Base-by-base conservation (phyloP, 2,888 invertebrate genomes). In the Melieria crassipennis region DNA sequence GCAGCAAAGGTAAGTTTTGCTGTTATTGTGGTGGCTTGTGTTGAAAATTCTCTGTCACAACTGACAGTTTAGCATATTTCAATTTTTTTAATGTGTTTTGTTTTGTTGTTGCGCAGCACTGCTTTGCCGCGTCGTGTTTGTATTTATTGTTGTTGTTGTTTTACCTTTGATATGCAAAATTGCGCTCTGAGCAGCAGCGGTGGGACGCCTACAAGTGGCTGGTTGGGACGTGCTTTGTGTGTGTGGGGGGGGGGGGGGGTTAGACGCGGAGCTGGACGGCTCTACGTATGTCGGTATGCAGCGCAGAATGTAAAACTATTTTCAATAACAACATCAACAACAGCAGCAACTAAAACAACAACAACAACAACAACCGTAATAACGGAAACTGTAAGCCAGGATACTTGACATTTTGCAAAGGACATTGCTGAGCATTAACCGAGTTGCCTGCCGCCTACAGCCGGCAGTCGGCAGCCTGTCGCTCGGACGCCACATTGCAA, bases 391-490 rank as follows among this genome's bases (percentile, higher is more conserved):
- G 64, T 55, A 69, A 69, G 52, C 42, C 63, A 52, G 73, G 63
- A 74, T 71, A 69, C 73, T 71, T 71, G 71, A 74, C 71, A 71
- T 71, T 74, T 69, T 69, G 42, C 69, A 69, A 71, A 74, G 69
- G 71, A 74, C 73, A 70, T 73, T 73, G 56, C 62, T 63, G 55
- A 63, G 69, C 62, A 63, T 63, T 63, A 69, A 61, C 52, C 46
- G 56, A 52, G 58, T 58, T 66, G 58, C 7, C 67, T 67, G 67
- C 60, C 60, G 52, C 43, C 60, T 30, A 30, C 60, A 10, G 16
- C 46, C 45, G 65, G 4, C 11, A 13, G 30, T 30, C 45, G 7
- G 13, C 10, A 46, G 9, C 46, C 9, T 46, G 10, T 11, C 5
- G 13, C 47, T 16, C 50, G 9, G 10, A 42, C 30, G 43, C 45